phyloP scores from a whole-genome alignment of 1,140 invertebrate genomes.

The Ladona fulva region DNA sequence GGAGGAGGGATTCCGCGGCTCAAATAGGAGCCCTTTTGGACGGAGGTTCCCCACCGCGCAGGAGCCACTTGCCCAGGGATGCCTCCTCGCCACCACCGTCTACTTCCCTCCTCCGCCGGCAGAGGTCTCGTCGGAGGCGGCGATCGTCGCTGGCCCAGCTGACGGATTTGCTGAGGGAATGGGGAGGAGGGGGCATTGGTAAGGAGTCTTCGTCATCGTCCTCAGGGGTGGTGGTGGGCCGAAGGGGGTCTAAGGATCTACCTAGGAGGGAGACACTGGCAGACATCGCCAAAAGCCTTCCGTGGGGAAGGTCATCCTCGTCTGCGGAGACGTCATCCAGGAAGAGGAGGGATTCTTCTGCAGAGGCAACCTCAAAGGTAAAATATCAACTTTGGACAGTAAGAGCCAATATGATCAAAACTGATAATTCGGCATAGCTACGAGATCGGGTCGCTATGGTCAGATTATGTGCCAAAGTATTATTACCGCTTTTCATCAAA shows the following conservation, averaged over 20 bases:
- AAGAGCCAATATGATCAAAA: background rate
- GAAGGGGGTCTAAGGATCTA: conserved; percentile 49
- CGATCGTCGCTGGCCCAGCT: conserved; percentile 71
- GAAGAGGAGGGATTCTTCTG: conserved; percentile 20
- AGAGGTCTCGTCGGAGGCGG: conserved; percentile 55
- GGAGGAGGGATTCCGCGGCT: conserved; percentile 73
- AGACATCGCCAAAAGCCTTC: conserved; percentile 61
- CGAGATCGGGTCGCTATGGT: no score
- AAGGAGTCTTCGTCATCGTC: background rate
- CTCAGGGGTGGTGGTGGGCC: conserved; percentile 46
- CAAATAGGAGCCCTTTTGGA: conserved; percentile 52
- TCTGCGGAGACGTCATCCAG: background rate
- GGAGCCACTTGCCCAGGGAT: conserved; percentile 32
- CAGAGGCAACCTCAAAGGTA: conserved; percentile 24
- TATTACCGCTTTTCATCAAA: no score
- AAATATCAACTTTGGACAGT: background rate
- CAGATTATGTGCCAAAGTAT: no score
- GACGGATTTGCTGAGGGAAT: conserved; percentile 76
- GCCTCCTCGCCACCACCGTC: conserved; percentile 48
- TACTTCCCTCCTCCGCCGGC: conserved; percentile 31
- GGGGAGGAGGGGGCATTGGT: conserved; percentile 48
- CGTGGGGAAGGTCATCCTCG: conserved; percentile 50
- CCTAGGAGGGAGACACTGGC: conserved; percentile 74
- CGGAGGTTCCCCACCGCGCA: background rate
- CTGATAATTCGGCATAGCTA: conserved; percentile 20